phyloP scores from a whole-genome alignment of 1,140 invertebrate genomes.

The Platorchestia sp. region DNA sequence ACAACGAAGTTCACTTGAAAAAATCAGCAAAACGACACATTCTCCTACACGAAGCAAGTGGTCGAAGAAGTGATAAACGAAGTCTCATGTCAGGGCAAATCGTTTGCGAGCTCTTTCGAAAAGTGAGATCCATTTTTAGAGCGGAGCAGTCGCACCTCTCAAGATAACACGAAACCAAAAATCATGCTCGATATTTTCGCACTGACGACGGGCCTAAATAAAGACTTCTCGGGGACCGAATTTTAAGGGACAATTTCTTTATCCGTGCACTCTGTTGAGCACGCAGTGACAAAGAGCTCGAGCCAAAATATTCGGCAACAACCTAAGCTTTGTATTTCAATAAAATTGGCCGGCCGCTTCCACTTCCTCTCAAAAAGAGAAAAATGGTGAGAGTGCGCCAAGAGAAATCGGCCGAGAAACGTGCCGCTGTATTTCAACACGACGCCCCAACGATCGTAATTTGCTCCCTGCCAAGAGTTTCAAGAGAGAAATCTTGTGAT shows the following conservation, averaged over 20 bases:
- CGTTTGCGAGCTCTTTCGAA: neutral
- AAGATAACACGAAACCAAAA: neutral
- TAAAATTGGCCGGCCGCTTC: constrained; percentile 20
- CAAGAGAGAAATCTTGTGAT: constrained; percentile 35
- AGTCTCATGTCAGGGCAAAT: neutral
- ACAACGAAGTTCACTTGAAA: neutral
- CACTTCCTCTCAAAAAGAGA: constrained; percentile 2
- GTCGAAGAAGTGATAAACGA: neutral
- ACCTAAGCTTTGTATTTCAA: constrained; percentile 50
- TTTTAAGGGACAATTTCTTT: constrained; percentile 49
- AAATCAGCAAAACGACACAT: neutral
- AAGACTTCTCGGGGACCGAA: constrained; percentile 4
- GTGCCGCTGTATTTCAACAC: constrained; percentile 51
- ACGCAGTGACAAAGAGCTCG: constrained; percentile 32
- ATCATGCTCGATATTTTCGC: neutral
- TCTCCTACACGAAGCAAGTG: neutral
- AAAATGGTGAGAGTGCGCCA: constrained; percentile 18
- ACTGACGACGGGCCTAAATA: constrained; percentile 14
- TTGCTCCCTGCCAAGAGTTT: constrained; percentile 50
- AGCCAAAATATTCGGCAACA: constrained; percentile 49
- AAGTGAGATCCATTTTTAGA: neutral
- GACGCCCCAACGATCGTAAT: constrained; percentile 45
- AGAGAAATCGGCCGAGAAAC: constrained; percentile 46
- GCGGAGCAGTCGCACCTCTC: neutral
- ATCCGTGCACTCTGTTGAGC: constrained; percentile 39